phyloP scores from a whole-genome alignment of 2,888 invertebrate species.

The Tridacna gigas region DNA sequence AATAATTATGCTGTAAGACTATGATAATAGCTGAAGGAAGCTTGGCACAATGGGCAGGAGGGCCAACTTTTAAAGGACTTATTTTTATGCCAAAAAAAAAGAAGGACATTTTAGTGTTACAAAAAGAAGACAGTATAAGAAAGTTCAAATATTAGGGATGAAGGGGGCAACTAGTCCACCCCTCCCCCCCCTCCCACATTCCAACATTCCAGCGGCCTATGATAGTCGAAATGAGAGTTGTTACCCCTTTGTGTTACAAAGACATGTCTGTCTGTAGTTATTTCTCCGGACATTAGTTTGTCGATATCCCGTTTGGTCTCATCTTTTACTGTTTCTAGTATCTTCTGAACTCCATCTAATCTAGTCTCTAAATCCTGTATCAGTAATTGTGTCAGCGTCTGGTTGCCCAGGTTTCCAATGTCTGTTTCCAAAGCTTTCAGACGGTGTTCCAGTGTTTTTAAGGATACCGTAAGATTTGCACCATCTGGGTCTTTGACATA shows the following conservation, averaged over 20 bases:
- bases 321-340: constrained; percentile 14
- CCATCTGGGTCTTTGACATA: constrained; percentile 2
- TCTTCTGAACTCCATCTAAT: not conserved
- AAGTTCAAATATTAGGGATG: too few species aligned
- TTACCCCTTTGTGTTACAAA: constrained; percentile 8
- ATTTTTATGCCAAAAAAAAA: too few species aligned
- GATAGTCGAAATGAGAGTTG: not conserved
- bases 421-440: constrained; percentile 11
- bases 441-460: constrained; percentile 10
- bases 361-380: constrained; percentile 6
- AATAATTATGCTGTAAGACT: too few species aligned
- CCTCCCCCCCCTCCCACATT: too few species aligned
- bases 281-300: not conserved
- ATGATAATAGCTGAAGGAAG: too few species aligned
- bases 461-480: not conserved
- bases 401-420: not conserved
- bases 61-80: too few species aligned
- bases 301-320: not conserved
- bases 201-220: too few species aligned
- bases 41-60: too few species aligned
- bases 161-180: too few species aligned
- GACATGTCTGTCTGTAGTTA: not conserved
- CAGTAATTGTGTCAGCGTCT: not conserved
- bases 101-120: too few species aligned
- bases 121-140: too few species aligned